Evolutionary conservation across 2,113 vertebrate genomes (phyloP).

Genomic region (Pogonocichla stellata): DNA sequence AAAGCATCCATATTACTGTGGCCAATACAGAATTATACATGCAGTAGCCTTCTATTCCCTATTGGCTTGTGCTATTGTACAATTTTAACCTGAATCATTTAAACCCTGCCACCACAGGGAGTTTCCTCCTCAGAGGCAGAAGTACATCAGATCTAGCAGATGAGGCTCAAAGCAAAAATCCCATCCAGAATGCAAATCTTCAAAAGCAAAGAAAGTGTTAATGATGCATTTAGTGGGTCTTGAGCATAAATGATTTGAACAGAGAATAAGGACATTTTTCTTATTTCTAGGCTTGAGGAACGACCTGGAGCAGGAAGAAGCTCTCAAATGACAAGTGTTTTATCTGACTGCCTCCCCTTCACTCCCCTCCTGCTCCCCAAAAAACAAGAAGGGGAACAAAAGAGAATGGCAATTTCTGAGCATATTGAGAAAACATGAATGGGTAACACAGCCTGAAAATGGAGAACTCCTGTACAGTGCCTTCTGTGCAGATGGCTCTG

Average conservation of each 20-base stretch:
- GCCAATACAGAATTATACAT: background rate
- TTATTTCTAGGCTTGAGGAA: background rate
- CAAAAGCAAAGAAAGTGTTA: background rate
- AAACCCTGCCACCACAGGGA: background rate
- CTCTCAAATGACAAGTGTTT: background rate
- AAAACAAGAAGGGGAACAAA: background rate
- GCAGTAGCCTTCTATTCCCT: background rate
- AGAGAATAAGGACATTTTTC: background rate
- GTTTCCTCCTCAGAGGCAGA: background rate
- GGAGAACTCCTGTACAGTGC: background rate
- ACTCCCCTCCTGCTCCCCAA: fast-evolving
- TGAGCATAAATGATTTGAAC: background rate
- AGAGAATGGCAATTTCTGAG: background rate
- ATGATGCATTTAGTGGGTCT: background rate
- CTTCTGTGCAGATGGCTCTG: background rate
- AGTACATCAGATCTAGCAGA: background rate
- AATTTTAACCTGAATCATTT: background rate
- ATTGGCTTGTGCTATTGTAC: background rate
- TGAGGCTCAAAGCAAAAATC: background rate
- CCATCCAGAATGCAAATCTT: background rate
- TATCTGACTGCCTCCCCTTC: background rate
- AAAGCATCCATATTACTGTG: background rate
- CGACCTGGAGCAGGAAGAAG: background rate
- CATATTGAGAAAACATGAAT: background rate
- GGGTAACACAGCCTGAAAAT: background rate